Evolutionary conservation across 1,140 invertebrate species (phyloP), one percentile per base, ranked within the genome.

Genomic region (Drosophila pandora): DNA sequence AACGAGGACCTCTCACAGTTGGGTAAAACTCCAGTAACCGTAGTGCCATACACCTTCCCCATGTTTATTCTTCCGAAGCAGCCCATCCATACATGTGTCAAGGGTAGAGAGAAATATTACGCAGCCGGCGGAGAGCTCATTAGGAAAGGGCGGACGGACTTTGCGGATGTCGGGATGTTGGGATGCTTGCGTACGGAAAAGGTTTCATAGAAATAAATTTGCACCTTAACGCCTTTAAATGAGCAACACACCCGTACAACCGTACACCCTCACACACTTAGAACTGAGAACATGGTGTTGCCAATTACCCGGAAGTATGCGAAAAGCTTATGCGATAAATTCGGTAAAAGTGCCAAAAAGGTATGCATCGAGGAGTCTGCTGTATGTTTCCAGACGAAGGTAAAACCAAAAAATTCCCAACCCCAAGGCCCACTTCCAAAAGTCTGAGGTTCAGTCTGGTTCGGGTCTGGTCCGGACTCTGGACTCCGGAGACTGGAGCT

Each of bases 181-280:
- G 69, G 71, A 65, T 80, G 73, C 69, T 83, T 69, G 75, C 17
- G 75, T 48, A 59, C 45, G 43, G 48, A 88, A 87, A 87, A 87
- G 83, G 83, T 88, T 79, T 70, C 67, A 34, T 82, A 64, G 53
- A 88, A 83, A 88, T 87, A 87, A 87, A 87, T 87, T 87, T 88
- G 83, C 83, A 87, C 83, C 83, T 87, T 87, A 88, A 87, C 83
- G 83, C 83, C 83, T 87, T 87, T 87, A 87, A 87, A 88, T 87
- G 82, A 70, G 61, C 78, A 78, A 81, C 68, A 60, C 77, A 84
- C 56, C 62, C 69, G 72, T 54, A 60, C 63, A 74, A 54, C 56
- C 58, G 17, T 10, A 25, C 9, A 21, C 10, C 7, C 58, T 56
- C 55, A 21, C 12, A 25, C 12, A 21, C 10, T 41, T 25, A 8